phyloP scores from a whole-genome alignment of 2,113 vertebrate genomes.

The Cavia porcellus region DNA sequence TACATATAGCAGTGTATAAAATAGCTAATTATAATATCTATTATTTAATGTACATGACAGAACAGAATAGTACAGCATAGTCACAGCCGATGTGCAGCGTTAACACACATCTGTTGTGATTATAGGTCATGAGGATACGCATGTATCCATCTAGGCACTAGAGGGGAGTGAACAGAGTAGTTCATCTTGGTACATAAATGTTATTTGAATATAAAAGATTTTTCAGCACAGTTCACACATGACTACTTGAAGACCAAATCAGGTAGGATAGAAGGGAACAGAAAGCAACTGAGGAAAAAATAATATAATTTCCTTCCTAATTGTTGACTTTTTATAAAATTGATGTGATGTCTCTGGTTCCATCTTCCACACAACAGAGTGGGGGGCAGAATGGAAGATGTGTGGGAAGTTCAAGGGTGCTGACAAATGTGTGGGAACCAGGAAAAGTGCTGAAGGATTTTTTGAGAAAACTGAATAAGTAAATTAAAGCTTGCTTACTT shows the following conservation, averaged over 20 bases:
- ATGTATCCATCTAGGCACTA: not conserved
- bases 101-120: not conserved
- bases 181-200: not conserved
- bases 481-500: not conserved
- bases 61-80: not conserved
- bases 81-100: not conserved
- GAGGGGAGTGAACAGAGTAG: not conserved
- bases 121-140: not conserved
- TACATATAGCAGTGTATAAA: not conserved
- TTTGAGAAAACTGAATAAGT: constrained; percentile 35
- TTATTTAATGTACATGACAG: not conserved
- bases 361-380: not conserved
- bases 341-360: not conserved
- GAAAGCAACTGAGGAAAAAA: not conserved
- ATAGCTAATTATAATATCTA: not conserved
- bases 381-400: not conserved
- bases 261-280: not conserved
- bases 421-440: not conserved
- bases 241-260: not conserved
- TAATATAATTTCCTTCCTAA: not conserved
- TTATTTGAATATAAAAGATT: not conserved
- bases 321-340: not conserved
- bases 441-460: not conserved
- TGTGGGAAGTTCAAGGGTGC: not conserved
- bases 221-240: not conserved